Evolutionary conservation across 2,888 invertebrate species (phyloP).

Genomic region (Capitulum mitella): DNA sequence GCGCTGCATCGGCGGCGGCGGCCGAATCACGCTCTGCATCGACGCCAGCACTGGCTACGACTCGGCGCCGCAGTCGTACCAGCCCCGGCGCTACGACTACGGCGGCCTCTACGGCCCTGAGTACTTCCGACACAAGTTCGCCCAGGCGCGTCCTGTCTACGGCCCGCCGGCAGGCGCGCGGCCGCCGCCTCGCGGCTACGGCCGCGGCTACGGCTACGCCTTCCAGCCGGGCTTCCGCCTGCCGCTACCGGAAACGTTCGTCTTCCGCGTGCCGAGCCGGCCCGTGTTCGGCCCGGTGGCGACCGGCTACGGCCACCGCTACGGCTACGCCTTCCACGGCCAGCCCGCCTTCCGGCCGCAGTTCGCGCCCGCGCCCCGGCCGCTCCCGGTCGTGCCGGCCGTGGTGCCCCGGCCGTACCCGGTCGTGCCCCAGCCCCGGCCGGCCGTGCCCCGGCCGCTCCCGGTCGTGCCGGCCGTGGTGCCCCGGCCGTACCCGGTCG

Average conservation of each 20-base stretch:
- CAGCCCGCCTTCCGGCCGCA: neutral
- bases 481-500: neutral
- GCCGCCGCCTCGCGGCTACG: neutral
- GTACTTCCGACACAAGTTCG: neutral
- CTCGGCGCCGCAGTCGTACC: neutral
- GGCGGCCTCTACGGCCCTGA: slow-evolving; percentile 1
- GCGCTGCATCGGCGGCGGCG: neutral
- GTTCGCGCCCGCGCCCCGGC: neutral
- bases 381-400: neutral
- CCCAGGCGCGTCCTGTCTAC: neutral
- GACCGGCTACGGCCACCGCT: neutral
- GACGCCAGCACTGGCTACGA: neutral
- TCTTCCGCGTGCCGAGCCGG: neutral
- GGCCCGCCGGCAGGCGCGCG: neutral
- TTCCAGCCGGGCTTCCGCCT: neutral
- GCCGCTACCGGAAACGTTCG: neutral
- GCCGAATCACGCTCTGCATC: neutral
- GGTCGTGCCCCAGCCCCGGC: neutral
- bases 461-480: too few species aligned
- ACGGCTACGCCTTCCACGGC: neutral
- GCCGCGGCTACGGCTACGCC: neutral
- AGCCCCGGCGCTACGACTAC: neutral
- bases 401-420: neutral
- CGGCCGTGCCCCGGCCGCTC: neutral
- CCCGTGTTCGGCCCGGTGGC: neutral